These are phyloP conservation scores for Pollicipes pollicipes DNA, from an alignment of 1,140 invertebrate genomes.

Conservation along the genomic window DNA sequence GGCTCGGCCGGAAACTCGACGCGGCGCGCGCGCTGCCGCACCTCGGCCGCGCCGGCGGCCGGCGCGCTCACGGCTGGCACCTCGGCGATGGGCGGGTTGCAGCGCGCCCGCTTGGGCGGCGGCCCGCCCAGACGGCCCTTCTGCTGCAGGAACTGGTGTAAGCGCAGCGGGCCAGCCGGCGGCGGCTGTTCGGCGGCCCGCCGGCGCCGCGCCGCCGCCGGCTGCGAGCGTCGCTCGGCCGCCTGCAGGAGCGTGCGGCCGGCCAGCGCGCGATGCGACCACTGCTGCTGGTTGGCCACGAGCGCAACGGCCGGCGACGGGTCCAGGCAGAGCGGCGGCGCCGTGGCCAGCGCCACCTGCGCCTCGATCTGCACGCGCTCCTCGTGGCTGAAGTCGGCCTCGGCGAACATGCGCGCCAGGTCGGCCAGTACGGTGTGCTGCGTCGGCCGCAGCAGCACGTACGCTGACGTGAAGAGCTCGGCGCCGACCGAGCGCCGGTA, in stretches of 20 bases:
- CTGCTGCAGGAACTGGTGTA: background rate
- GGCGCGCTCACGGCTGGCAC: background rate
- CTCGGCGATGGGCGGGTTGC: background rate
- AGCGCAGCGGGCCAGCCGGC: slow-evolving; percentile 53
- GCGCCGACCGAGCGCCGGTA: slow-evolving; percentile 43
- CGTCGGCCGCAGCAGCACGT: background rate
- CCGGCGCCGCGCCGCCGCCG: slow-evolving; percentile 29
- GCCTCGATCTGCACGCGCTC: slow-evolving; percentile 55
- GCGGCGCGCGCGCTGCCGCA: background rate
- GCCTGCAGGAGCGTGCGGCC: background rate
- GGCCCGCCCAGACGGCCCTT: background rate
- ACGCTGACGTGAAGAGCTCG: background rate
- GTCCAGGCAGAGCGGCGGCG: slow-evolving; percentile 68
- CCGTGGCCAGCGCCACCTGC: slow-evolving; percentile 51
- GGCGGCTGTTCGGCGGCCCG: slow-evolving; percentile 50
- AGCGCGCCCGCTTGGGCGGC: background rate
- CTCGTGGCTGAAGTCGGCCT: slow-evolving; percentile 52
- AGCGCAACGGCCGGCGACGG: slow-evolving; percentile 60
- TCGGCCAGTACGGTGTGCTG: slow-evolving; percentile 42
- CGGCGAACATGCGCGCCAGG: slow-evolving; percentile 44
- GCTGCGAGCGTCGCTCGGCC: background rate
- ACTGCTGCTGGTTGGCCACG: slow-evolving; percentile 47
- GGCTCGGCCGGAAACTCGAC: background rate
- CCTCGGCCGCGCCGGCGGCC: background rate
- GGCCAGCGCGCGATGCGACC: slow-evolving; percentile 1